A percentile compares a stretch with the other conserved stretches of the same genome.
Conservation (phyloP, 1,140 invertebrate species). For the Latrodectus geometricus region DNA sequence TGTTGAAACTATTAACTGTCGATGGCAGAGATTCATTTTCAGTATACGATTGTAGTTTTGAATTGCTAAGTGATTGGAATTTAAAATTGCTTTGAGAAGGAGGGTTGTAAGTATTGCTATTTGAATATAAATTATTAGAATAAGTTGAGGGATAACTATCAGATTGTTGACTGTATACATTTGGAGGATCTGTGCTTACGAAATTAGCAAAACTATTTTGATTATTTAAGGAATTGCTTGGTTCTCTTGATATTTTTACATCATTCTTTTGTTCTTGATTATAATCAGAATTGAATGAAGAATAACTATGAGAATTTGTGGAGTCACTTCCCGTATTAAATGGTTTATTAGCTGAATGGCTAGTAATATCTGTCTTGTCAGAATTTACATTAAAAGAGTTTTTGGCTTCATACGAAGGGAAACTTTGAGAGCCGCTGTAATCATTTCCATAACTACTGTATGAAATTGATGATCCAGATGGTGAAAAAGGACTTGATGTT, state of each 20-base stretch:
- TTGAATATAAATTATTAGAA: background rate
- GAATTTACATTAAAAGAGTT: background rate
- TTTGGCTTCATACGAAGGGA: background rate
- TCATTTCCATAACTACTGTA: constrained; percentile 16
- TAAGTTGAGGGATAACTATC: background rate
- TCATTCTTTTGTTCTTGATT: too few species aligned
- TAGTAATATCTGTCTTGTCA: background rate
- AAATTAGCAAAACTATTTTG: constrained; percentile 1
- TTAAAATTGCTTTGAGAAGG: background rate
- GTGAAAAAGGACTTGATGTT: background rate
- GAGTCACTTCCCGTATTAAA: background rate
- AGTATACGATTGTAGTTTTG: background rate
- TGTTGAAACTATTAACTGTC: background rate
- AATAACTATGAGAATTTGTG: background rate
- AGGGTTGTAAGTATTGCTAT: background rate
- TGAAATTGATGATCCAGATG: constrained; percentile 7
- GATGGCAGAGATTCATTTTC: background rate
- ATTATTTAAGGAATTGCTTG: background rate
- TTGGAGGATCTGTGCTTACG: background rate
- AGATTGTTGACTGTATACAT: background rate
- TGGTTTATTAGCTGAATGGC: background rate
- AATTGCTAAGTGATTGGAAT: background rate
- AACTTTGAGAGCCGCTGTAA: background rate
- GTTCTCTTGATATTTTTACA: background rate
- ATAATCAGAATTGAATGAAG: background rate